Evolutionary conservation across 2,888 invertebrate genomes (phyloP), one percentile per base, ranked within the genome.

Genomic region (Anthoptus insignis): DNA sequence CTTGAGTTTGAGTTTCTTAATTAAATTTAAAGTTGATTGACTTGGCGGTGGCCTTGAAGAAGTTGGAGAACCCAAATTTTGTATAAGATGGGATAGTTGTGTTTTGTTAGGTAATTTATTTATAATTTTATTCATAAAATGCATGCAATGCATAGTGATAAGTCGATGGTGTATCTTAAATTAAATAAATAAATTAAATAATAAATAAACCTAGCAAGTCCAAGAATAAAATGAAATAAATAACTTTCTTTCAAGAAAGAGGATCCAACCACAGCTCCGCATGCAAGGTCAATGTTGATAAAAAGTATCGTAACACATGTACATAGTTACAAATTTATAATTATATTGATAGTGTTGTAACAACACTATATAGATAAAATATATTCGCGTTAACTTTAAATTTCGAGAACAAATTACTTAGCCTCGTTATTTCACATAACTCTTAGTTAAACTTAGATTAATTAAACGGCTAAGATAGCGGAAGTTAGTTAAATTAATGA

Each of bases 401-500:
- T 11, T 27, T 19, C 13, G n/a, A 2, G 21, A 34, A 34, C 22
- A 53, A 53, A 37, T 42, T 16, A n/a, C 13, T 19, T 27, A 49
- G 24, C 14, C 24, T 49, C 49, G 29, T 57, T 29, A 47, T 39
- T 37, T 34, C 32, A 29, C 47, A 34, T 58, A 22, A 58, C 47
- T 47, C 34, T 58, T 32, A 21, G 16, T 34, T 58, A 49, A 58
- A 58, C 58, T 47, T 32, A 58, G 45, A 58, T 45, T 45, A 57
- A 45, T 42, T 32, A 58, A 58, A 42, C 47, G n/a, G 34, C 58
- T 22, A 29, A 32, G 47, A 58, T 58, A 47, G 47, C 58, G 58
- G 47, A 58, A 58, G 47, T 47, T 47, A 19, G 58, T 47, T 56
- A 27, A 58, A 58, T 58, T 58, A 58, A 58, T 58, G 58, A 58